Percentiles rank a stretch among this genome's conserved stretches.
phyloP scores from a whole-genome alignment of 1,140 invertebrate genomes.

The Papilio polyxenes region DNA sequence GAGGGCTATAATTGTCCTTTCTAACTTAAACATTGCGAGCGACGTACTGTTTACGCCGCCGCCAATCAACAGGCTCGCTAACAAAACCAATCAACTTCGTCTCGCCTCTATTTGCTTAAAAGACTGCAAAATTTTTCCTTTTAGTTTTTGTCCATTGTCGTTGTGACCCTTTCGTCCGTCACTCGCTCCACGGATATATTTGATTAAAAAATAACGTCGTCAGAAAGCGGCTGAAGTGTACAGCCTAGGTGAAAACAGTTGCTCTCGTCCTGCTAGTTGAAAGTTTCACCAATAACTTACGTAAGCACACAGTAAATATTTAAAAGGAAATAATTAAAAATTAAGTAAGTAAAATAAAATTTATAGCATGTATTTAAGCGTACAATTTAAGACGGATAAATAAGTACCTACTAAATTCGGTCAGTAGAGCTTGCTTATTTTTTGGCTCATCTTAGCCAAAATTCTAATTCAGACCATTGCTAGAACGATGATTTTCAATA shows the following conservation, averaged over 20 bases:
- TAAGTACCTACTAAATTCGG: no score
- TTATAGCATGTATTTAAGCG: no score
- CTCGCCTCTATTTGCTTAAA: constrained; percentile 80
- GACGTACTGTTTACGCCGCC: constrained; percentile 76
- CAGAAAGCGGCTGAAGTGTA: constrained; percentile 64
- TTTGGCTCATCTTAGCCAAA: no score
- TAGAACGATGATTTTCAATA: no score
- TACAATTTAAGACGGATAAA: no score
- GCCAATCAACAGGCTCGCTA: constrained; percentile 80
- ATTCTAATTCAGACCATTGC: no score
- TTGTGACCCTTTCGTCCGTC: constrained; percentile 79
- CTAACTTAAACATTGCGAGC: constrained; percentile 73
- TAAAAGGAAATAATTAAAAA: no score
- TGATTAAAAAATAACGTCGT: constrained; percentile 82
- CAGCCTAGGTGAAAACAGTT: constrained; percentile 5
- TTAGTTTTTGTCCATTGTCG: constrained; percentile 76
- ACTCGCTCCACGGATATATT: constrained; percentile 79
- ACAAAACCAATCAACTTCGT: constrained; percentile 81
- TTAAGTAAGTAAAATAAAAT: no score
- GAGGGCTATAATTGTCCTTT: constrained; percentile 74
- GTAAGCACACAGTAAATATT: no score
- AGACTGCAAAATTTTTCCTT: constrained; percentile 74
- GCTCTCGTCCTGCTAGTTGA: neutral
- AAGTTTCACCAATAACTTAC: neutral
- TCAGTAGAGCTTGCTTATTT: no score